Conservation (phyloP, 2,888 invertebrate genomes). For the Nymphalis polychloros region DNA sequence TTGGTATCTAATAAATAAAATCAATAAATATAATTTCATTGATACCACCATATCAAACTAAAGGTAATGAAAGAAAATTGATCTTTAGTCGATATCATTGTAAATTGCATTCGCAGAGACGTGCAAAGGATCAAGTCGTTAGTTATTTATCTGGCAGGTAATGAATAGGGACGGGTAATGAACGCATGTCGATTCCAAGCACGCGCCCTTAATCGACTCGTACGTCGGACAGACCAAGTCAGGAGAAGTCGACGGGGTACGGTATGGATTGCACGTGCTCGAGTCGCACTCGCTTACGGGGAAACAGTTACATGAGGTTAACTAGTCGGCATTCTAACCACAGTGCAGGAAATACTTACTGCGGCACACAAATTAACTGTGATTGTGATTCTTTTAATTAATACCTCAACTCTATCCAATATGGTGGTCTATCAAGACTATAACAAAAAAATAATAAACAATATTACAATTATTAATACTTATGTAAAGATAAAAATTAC, state of each 20-base stretch:
- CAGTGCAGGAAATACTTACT: conserved; percentile 42
- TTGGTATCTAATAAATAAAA: not conserved
- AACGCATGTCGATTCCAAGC: conserved; percentile 72
- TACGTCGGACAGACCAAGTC: conserved; percentile 38
- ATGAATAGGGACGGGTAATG: conserved; percentile 76
- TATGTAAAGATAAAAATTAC: no score
- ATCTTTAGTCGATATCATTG: conserved; percentile 52
- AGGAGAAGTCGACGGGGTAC: conserved; percentile 50
- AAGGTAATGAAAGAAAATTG: conserved; percentile 4
- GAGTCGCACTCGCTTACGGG: conserved; percentile 51
- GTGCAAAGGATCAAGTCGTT: conserved; percentile 66
- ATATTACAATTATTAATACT: no score
- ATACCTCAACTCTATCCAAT: not conserved
- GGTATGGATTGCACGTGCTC: conserved; percentile 53
- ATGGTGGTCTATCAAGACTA: no score
- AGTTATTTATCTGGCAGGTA: conserved; percentile 71
- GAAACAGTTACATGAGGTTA: conserved; percentile 58
- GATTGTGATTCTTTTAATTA: conserved; percentile 14
- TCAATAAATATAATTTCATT: not conserved
- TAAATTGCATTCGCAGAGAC: conserved; percentile 61
- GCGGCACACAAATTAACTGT: conserved; percentile 29
- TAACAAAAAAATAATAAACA: no score
- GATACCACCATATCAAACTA: not conserved
- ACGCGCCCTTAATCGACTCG: conserved; percentile 70
- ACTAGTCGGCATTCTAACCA: conserved; percentile 47